phyloP scores from a whole-genome alignment of 1,140 invertebrate genomes.

The Drosophila punjabiensis region DNA sequence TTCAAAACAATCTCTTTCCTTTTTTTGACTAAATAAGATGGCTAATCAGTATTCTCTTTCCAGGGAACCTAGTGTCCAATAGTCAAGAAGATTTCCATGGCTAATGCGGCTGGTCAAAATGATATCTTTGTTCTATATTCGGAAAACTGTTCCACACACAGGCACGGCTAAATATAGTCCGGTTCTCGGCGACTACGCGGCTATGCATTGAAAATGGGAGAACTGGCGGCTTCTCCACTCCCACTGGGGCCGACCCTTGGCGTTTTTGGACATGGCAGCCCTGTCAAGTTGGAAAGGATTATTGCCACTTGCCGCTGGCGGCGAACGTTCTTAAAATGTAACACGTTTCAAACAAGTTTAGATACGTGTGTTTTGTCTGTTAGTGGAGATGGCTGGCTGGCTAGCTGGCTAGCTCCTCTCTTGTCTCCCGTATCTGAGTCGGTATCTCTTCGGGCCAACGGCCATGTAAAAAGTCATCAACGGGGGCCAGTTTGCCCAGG shows the following conservation, averaged over 20 bases:
- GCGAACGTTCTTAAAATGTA: conserved; percentile 82
- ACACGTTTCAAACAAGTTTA: conserved; percentile 83
- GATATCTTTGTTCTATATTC: neutral
- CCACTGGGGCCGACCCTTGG: conserved; percentile 56
- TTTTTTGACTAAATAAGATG: no score
- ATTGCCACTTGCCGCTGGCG: conserved; percentile 81
- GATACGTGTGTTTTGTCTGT: conserved; percentile 70
- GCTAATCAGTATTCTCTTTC: neutral
- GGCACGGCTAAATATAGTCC: conserved; percentile 1
- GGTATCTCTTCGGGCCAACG: conserved; percentile 55
- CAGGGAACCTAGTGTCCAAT: neutral
- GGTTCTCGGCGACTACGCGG: conserved; percentile 1
- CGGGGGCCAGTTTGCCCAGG: conserved; percentile 70
- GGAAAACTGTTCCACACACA: neutral
- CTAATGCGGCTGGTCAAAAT: neutral
- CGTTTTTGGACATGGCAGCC: conserved; percentile 62
- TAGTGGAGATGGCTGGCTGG: conserved; percentile 30
- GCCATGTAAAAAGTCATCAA: conserved; percentile 82
- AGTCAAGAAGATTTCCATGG: neutral
- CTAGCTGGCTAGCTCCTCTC: conserved; percentile 26
- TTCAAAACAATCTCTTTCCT: no score
- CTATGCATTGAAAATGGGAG: neutral
- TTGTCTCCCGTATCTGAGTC: conserved; percentile 42
- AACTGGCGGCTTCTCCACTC: conserved; percentile 40
- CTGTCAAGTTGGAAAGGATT: conserved; percentile 82